phyloP scores from a whole-genome alignment of 2,797 vertebrate species.

The Remorina albescens region DNA sequence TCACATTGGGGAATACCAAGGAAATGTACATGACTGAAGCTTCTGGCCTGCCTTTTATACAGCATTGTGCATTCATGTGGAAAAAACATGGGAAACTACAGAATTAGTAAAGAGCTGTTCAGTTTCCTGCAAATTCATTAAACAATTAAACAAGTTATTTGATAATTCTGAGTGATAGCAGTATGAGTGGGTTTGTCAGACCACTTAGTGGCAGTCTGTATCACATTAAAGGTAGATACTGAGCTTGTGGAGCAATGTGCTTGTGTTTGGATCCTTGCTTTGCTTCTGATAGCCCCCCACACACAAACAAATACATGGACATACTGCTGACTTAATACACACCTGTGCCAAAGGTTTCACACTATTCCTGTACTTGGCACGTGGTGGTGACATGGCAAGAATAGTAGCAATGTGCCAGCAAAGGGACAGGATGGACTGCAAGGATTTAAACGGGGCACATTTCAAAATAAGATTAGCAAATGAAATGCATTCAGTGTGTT shows the following conservation, averaged over 20 bases:
- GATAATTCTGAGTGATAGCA: not conserved
- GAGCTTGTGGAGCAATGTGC: not conserved
- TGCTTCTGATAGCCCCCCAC: not conserved
- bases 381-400: constrained; percentile 4
- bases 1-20: not conserved
- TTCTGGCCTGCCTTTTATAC: not conserved
- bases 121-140: not conserved
- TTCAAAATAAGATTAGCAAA: not conserved
- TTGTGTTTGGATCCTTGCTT: not conserved
- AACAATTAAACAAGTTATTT: not conserved
- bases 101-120: not conserved
- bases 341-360: constrained; percentile 10
- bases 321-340: not conserved
- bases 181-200: not conserved
- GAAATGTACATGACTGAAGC: not conserved
- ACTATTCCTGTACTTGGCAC: not conserved
- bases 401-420: not conserved
- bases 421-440: not conserved
- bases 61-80: not conserved
- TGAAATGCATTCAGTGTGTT: not conserved
- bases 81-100: not conserved
- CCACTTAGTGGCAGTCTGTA: not conserved
- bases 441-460: not conserved
- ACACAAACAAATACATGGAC: not conserved
- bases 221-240: constrained; percentile 7